Evolutionary conservation across 2,888 invertebrate genomes (phyloP).

Genomic region (Dexiosoma caninum): DNA sequence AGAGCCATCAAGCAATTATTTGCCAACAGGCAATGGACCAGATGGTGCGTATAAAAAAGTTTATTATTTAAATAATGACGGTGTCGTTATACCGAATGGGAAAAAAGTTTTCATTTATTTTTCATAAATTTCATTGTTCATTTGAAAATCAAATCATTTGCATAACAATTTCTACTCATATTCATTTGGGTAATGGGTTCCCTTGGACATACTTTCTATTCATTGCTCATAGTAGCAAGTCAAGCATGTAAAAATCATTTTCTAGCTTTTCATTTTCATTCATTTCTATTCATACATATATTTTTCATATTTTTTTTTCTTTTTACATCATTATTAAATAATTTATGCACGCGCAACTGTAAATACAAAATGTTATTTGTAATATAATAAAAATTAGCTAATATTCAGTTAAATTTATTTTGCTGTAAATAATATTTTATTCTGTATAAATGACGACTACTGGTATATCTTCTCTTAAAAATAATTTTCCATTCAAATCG

Average conservation of each 20-base stretch:
- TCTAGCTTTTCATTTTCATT: neutral
- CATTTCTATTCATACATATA: neutral
- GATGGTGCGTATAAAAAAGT: constrained; percentile 73
- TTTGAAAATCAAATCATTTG: constrained; percentile 5
- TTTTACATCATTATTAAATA: neutral
- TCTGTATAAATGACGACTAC: too few relatives aligned
- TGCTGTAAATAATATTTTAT: neutral
- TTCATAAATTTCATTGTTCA: neutral
- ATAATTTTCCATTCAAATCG: neutral
- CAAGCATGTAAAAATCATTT: constrained; percentile 23
- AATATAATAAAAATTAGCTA: too few relatives aligned
- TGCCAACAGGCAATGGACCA: constrained; percentile 74
- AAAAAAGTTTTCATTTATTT: neutral
- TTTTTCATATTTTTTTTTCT: neutral
- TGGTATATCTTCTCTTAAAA: constrained; percentile 15
- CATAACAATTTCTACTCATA: neutral
- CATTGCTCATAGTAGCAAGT: constrained; percentile 22
- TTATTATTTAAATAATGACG: constrained; percentile 7
- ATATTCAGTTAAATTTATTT: neutral
- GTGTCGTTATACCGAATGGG: constrained; percentile 5
- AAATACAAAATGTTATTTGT: neutral
- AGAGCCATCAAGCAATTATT: constrained; percentile 74
- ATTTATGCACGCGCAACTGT: neutral
- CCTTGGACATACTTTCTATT: neutral
- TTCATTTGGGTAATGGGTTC: neutral